These are phyloP conservation scores for Calycopis cecrops DNA, from an alignment of 1,140 invertebrate genomes.

Conservation along the genomic window DNA sequence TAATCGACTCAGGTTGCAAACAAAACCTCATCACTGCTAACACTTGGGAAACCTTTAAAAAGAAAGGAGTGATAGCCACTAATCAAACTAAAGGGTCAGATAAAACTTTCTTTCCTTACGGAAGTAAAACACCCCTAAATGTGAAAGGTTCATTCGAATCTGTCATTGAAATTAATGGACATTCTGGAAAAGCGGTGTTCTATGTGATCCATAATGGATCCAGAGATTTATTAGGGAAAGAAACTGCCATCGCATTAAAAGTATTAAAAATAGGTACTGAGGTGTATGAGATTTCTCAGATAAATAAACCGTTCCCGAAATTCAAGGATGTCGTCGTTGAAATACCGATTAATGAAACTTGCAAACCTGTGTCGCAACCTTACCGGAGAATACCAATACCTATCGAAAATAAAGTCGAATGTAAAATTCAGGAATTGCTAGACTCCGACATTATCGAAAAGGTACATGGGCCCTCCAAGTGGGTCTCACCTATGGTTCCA, in stretches of 20 bases:
- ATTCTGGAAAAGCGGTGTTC: slow-evolving; percentile 10
- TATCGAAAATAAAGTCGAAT: slow-evolving; percentile 29
- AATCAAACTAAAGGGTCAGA: slow-evolving; percentile 22
- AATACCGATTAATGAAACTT: slow-evolving; percentile 34
- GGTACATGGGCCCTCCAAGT: slow-evolving; percentile 39
- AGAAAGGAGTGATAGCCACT: slow-evolving; percentile 7
- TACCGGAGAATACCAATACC: slow-evolving; percentile 43
- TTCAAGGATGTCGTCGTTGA: slow-evolving; percentile 39
- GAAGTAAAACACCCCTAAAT: slow-evolving; percentile 26
- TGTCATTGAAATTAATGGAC: slow-evolving; percentile 15
- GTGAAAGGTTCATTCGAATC: slow-evolving; percentile 29
- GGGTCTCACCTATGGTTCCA: slow-evolving; percentile 50
- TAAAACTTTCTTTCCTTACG: slow-evolving; percentile 27
- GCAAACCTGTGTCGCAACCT: slow-evolving; percentile 40
- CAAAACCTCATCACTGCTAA: slow-evolving; percentile 28
- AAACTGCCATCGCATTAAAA: slow-evolving; percentile 21
- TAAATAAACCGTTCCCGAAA: slow-evolving; percentile 36
- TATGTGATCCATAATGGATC: slow-evolving; percentile 28
- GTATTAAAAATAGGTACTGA: slow-evolving; percentile 31
- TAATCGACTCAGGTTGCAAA: slow-evolving; percentile 34
- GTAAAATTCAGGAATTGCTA: slow-evolving; percentile 35
- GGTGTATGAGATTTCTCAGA: slow-evolving; percentile 24
- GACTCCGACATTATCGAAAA: slow-evolving; percentile 44
- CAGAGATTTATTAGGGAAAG: slow-evolving; percentile 30
- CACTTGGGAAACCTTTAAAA: slow-evolving; percentile 27